Evolutionary conservation across 2,113 vertebrate genomes (phyloP), one percentile per base, ranked within the genome.

Genomic region (Microtus pennsylvanicus): DNA sequence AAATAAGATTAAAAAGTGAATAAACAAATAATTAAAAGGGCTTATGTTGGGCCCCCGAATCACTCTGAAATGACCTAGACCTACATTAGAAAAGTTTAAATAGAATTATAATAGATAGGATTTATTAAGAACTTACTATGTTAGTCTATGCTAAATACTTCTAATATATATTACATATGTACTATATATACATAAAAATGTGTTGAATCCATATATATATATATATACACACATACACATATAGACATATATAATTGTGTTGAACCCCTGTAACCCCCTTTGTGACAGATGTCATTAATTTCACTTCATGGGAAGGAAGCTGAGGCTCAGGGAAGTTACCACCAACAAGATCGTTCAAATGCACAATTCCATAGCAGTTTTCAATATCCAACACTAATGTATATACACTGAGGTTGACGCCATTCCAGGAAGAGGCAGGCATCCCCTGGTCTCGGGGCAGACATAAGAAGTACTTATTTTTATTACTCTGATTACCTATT

Each of bases 31-130:
- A 74, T 17, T 74, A 58, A 93, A 83, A 93, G n/a, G 5, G 12
- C 19, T 93, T 86, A 81, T 78, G 77, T 16, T 61, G 9, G 30
- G 30, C 24, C 58, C 67, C 30, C 70, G 58, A 96, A 74, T 89
- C 28, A 90, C 74, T 69, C 13, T 90, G n/a, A 93, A 90, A 88
- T 85, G 72, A 92, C 35, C 12, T 90, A 88, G 28, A 74, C 33
- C 47, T 90, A 94, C 21, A 87, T 80, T 58, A 63, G 30, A 92
- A 38, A 92, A 81, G 55, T 67, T 90, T 61, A 96, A 87, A 89
- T 7, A 55, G 50, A 94, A 33, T 74, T 89, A 67, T 55, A 93
- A 24, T 74, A 85, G 28, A 70, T 90, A n/a, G 24, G 38, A 33
- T 69, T 94, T 82, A 92, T 5, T 82, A 91, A 91, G 80, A 92